These are phyloP conservation scores for Catharus bicknelli DNA, from an alignment of 2,113 vertebrate genomes.

Conservation along the genomic window DNA sequence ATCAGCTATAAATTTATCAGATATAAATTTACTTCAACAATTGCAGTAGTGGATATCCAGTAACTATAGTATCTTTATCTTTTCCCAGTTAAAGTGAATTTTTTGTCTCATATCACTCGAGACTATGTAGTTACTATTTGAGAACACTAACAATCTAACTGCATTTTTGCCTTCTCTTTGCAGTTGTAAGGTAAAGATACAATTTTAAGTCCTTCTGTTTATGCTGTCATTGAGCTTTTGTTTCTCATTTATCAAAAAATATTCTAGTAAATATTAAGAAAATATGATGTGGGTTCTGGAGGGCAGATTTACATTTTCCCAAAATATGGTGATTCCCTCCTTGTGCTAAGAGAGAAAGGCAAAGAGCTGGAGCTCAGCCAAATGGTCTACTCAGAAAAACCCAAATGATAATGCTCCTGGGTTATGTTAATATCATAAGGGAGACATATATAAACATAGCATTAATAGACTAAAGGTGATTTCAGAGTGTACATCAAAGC, in stretches of 20 bases:
- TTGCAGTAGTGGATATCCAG: neutral
- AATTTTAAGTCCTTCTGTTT: neutral
- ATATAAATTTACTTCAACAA: neutral
- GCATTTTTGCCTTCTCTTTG: neutral
- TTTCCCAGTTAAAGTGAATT: neutral
- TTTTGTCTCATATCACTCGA: neutral
- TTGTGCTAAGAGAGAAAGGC: neutral
- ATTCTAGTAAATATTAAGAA: neutral
- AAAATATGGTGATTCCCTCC: neutral
- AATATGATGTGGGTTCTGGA: neutral
- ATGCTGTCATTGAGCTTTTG: neutral
- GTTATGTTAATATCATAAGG: neutral
- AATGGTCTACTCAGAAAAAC: neutral
- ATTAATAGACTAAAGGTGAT: neutral
- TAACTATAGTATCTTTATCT: neutral
- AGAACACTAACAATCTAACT: neutral
- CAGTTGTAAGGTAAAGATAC: neutral
- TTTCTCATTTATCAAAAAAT: neutral
- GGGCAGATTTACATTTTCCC: neutral
- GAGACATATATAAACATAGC: neutral
- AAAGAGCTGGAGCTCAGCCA: neutral
- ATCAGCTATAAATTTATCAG: neutral
- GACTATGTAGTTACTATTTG: neutral
- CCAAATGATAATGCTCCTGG: neutral
- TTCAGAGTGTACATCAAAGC: neutral